Evolutionary conservation across 2,888 invertebrate genomes (phyloP).

Genomic region (Noctua comes): DNA sequence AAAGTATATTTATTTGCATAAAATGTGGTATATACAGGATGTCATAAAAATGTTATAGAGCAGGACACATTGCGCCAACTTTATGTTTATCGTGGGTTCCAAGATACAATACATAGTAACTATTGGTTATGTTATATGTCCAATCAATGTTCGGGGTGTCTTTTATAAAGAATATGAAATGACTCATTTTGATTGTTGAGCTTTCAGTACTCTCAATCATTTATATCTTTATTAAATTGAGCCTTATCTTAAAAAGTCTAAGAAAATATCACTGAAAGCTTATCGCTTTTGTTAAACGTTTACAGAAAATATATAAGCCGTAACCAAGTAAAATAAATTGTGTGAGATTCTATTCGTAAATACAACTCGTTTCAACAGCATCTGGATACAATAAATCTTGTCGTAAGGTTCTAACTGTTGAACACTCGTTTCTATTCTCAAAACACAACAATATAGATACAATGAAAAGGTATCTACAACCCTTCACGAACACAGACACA

Average conservation of each 20-base stretch:
- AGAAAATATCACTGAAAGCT: background rate
- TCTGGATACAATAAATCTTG: conserved; percentile 54
- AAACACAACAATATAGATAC: conserved; percentile 41
- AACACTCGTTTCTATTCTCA: conserved; percentile 48
- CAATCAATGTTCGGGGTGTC: background rate
- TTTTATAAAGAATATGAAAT: background rate
- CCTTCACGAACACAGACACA: conserved; percentile 39
- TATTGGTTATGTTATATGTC: background rate
- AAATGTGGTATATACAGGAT: too few relatives aligned
- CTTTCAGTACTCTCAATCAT: background rate
- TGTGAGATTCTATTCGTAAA: conserved; percentile 38
- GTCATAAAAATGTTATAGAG: too few relatives aligned
- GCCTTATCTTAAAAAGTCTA: background rate
- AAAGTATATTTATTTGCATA: too few relatives aligned
- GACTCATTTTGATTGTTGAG: too few relatives aligned
- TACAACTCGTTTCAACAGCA: conserved; percentile 38
- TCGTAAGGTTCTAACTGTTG: conserved; percentile 27
- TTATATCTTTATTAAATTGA: background rate
- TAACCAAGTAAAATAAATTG: conserved; percentile 42
- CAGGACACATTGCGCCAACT: background rate
- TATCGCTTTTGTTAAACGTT: conserved; percentile 16
- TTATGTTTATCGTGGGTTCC: background rate
- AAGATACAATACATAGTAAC: background rate
- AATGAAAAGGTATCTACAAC: conserved; percentile 39
- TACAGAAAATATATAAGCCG: conserved; percentile 21